phyloP scores from a whole-genome alignment of 2,888 invertebrate species.

The Holacanthella duospinosa region DNA sequence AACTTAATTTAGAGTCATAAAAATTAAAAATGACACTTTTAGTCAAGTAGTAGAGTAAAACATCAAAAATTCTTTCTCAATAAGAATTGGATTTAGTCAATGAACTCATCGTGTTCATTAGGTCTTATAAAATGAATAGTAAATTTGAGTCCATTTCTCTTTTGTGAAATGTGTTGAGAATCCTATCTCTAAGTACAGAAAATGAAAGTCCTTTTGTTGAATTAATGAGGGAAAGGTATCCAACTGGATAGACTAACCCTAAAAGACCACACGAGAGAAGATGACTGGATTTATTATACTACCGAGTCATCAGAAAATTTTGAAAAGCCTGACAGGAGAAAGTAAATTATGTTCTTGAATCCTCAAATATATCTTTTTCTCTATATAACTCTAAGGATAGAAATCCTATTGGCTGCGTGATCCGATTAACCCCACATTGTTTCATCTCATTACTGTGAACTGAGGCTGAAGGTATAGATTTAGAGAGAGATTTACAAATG shows the following conservation, averaged over 20 bases:
- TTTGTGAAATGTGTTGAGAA: no score
- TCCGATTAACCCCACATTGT: slow-evolving; percentile 5
- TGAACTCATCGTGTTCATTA: no score
- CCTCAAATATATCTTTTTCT: not conserved
- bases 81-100: no score
- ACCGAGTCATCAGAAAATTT: slow-evolving; percentile 4
- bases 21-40: no score
- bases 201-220: no score
- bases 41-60: no score
- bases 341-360: not conserved
- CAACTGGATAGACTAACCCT: not conserved
- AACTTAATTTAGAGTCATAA: no score
- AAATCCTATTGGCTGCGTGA: not conserved
- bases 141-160: no score
- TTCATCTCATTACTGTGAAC: slow-evolving; percentile 3
- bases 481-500: not conserved
- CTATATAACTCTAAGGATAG: not conserved
- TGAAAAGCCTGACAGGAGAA: not conserved
- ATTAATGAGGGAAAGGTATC: not conserved
- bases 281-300: not conserved
- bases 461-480: not conserved
- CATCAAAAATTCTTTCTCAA: no score
- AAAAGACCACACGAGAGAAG: not conserved
- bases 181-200: no score
- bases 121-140: no score